Evolutionary conservation across 2,797 vertebrate genomes (phyloP), one percentile per base, ranked within the genome.

Genomic region (Tragelaphus oryx): DNA sequence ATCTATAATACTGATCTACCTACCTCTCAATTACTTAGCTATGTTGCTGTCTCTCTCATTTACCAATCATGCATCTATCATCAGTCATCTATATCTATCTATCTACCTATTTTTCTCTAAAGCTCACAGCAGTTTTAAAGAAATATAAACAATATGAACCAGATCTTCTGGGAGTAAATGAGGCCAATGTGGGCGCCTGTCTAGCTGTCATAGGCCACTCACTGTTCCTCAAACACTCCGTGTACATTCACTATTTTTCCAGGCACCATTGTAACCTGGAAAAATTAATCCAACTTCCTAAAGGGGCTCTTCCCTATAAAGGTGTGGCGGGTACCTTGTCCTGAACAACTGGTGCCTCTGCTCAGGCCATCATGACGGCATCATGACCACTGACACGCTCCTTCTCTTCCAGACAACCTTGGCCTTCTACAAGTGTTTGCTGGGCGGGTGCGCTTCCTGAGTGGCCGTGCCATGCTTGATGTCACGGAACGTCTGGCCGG

Each of bases 401-500:
- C 12, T 33, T 98, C 71, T 96, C 92, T 98, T 98, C 74, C 97
- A 98, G 98, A 98, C 94, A 96, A 98, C 3, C 9, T 95, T 0
- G 90, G 96, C 96, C 97, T 99, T 87, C 95, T 99, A 37, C 98
- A 98, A 79, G 91, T 52, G 0, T 87, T 98, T 22, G 93, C 98
- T 3, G 95, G 97, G 8, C 96, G 92, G 4, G 96, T 98, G 84
- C 93, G 87, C 87, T 98, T 97, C 62, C 94, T 98, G 93, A 98
- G 93, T 0, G 98, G 98, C 81, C 97, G 96, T 1, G 97, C 98
- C 0, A 68, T 98, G 96, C 97, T 98, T 44, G 95, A 98, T 4
- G 60, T 98, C 96, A 97, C 95, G 0, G 97, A 98, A 1, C n/a
- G 50, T 28, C 87, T 98, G 57, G 88, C 98, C 71, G 98, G 98